Evolutionary conservation across 1,140 invertebrate genomes (phyloP).

Genomic region (Eueides isabella): DNA sequence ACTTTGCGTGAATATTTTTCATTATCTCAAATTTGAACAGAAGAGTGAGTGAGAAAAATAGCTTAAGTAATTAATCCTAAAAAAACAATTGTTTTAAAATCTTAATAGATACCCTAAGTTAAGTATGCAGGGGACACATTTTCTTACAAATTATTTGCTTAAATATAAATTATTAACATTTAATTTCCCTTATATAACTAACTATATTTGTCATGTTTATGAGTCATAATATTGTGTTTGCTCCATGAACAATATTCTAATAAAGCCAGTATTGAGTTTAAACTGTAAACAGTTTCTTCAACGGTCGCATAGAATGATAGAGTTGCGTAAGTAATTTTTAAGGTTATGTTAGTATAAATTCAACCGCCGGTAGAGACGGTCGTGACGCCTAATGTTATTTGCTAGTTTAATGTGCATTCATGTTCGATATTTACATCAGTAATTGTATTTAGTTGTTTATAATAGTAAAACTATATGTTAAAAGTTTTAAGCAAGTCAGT

Average conservation of each 20-base stretch:
- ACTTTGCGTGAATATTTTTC: too few relatives aligned
- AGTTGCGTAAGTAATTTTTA: constrained; percentile 56
- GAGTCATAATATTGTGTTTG: constrained; percentile 25
- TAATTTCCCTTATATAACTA: background rate
- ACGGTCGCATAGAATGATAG: constrained; percentile 66
- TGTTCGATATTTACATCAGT: constrained; percentile 32
- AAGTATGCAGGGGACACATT: too few relatives aligned
- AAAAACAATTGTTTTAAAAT: too few relatives aligned
- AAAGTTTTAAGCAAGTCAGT: background rate
- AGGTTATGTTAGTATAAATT: constrained; percentile 78
- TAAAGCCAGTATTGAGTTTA: constrained; percentile 59
- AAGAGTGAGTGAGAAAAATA: too few relatives aligned
- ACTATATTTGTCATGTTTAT: constrained; percentile 1
- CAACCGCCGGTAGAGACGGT: constrained; percentile 61
- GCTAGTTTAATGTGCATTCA: background rate
- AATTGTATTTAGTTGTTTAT: background rate
- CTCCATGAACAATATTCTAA: constrained; percentile 56
- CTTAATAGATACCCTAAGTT: too few relatives aligned
- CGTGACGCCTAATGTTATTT: constrained; percentile 45
- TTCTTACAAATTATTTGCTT: background rate
- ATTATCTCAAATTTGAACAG: too few relatives aligned
- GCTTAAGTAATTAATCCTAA: too few relatives aligned
- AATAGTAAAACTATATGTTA: background rate
- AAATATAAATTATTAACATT: background rate
- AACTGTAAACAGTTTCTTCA: constrained; percentile 68